Conservation (phyloP, 2,888 invertebrate species). For the Melieria crassipennis region DNA sequence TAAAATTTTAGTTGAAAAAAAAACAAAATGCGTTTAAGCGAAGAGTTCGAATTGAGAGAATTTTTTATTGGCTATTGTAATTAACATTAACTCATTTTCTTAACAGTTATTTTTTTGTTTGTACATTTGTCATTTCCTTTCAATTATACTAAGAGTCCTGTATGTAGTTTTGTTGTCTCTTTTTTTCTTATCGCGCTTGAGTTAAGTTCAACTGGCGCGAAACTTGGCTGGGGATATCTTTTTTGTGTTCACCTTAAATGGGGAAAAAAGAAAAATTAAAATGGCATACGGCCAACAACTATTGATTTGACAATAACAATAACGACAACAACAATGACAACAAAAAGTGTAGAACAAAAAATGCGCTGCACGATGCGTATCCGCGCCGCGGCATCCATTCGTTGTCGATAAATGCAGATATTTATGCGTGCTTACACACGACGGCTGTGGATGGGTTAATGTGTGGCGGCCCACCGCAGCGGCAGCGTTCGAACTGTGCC, state of each 20-base stretch:
- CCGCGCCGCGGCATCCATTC: neutral
- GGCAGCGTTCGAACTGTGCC: neutral
- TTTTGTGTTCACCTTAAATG: too few species aligned
- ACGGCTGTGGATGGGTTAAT: neutral
- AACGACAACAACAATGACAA: constrained; percentile 8
- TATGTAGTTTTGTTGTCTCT: too few species aligned
- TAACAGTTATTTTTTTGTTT: constrained; percentile 24
- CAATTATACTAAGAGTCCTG: neutral
- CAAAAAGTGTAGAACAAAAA: constrained; percentile 12
- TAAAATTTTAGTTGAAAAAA: neutral
- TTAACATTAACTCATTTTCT: neutral
- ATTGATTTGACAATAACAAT: neutral
- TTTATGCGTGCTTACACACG: constrained; percentile 14
- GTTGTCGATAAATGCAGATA: constrained; percentile 16
- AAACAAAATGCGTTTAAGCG: constrained; percentile 20
- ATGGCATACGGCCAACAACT: too few species aligned
- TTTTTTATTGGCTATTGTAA: constrained; percentile 48
- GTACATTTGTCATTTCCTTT: constrained; percentile 17
- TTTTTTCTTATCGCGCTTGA: too few species aligned
- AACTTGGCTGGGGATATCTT: too few species aligned
- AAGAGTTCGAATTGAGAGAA: constrained; percentile 47
- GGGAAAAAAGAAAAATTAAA: too few species aligned
- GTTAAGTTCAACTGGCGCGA: too few species aligned
- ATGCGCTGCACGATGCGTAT: neutral
- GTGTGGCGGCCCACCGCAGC: neutral